These are phyloP conservation scores for Meta bourneti DNA, from an alignment of 2,888 invertebrate genomes.

Conservation along the genomic window DNA sequence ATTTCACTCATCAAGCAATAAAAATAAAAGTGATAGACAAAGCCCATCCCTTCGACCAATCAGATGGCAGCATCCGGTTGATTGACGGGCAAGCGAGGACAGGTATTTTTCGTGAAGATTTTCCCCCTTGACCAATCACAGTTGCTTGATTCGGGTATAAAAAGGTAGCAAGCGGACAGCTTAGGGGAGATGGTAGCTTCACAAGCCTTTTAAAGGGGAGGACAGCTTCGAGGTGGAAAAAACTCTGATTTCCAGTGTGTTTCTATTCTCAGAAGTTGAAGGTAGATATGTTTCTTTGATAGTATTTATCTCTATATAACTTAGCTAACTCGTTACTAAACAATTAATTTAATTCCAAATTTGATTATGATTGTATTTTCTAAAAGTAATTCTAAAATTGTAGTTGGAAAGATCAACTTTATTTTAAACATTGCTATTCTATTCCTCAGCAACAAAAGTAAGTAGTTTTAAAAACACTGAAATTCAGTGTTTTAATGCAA, in stretches of 20 bases:
- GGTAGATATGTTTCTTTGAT: conserved; percentile 34
- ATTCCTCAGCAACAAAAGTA: no score
- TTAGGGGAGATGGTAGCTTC: conserved; percentile 38
- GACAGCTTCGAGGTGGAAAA: conserved; percentile 52
- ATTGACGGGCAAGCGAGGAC: conserved; percentile 36
- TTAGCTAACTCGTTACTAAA: no score
- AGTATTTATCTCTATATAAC: neutral
- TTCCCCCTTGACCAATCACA: conserved; percentile 40
- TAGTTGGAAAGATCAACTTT: no score
- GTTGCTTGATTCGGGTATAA: conserved; percentile 34
- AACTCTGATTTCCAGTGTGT: conserved; percentile 51
- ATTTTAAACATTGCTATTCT: no score
- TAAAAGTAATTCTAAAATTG: no score
- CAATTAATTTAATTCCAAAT: no score
- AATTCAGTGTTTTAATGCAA: neutral
- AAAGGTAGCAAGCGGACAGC: neutral
- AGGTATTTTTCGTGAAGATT: conserved; percentile 30
- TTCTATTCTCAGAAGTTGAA: conserved; percentile 57
- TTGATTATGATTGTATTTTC: no score
- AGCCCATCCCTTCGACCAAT: conserved; percentile 49
- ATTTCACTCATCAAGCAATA: conserved; percentile 23
- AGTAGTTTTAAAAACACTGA: no score
- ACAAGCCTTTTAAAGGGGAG: conserved; percentile 67
- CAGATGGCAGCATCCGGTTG: neutral
- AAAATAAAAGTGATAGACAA: conserved; percentile 34